These are phyloP conservation scores for Ivindomyrus marchei DNA, from an alignment of 2,113 vertebrate genomes.

Conservation along the genomic window DNA sequence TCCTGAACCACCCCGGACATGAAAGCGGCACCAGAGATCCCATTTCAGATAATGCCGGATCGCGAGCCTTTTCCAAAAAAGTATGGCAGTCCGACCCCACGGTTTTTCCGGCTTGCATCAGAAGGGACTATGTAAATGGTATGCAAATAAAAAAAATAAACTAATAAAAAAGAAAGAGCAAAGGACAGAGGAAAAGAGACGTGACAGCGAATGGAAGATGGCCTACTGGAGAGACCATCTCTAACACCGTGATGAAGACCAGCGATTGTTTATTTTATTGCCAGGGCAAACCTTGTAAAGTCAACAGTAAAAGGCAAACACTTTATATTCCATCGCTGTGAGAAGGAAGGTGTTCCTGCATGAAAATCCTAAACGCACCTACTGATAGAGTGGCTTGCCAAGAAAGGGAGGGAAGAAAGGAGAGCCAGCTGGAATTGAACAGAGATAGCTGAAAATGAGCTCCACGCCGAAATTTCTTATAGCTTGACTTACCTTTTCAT, in stretches of 20 bases:
- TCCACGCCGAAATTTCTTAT: not conserved
- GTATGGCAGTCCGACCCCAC: constrained; percentile 28
- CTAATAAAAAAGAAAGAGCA: not conserved
- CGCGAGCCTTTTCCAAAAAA: constrained; percentile 30
- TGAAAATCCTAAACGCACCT: not conserved
- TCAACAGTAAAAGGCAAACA: constrained; percentile 17
- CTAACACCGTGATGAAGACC: constrained; percentile 22
- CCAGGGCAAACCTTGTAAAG: constrained; percentile 22
- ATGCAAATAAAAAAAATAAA: constrained; percentile 25
- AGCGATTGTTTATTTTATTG: not conserved
- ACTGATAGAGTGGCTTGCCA: not conserved
- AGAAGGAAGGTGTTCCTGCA: constrained; percentile 7
- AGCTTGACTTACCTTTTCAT: not conserved
- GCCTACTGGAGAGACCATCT: constrained; percentile 34
- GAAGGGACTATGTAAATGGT: constrained; percentile 40
- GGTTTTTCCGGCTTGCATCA: constrained; percentile 21
- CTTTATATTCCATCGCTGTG: not conserved
- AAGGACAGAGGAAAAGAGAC: constrained; percentile 7
- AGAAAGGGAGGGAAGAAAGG: not conserved
- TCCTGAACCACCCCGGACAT: constrained; percentile 47
- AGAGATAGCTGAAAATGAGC: not conserved
- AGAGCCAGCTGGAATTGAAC: not conserved
- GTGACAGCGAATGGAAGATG: constrained; percentile 35
- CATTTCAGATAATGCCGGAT: constrained; percentile 42
- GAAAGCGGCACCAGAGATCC: constrained; percentile 44